Conservation (phyloP, 30 jellyfish, hydroid and myxozoan genomes). For the Pseudorhiza aurosa region DNA sequence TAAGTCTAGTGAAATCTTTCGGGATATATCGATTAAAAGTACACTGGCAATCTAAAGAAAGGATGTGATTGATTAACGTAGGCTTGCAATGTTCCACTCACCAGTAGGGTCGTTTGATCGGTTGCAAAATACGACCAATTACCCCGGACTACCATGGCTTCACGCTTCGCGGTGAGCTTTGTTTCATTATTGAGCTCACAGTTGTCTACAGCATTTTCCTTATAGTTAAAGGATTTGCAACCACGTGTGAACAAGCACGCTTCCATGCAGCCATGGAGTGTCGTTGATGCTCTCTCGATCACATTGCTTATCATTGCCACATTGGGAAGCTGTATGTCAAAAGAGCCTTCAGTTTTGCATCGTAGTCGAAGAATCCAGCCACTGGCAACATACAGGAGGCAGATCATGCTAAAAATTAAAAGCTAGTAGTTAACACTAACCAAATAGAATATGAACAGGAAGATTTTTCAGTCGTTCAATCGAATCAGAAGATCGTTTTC, state of each 20-base stretch:
- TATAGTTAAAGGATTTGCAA: slow-evolving; percentile 13
- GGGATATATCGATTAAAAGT: no score
- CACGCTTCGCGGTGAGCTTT: background rate
- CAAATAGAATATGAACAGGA: no score
- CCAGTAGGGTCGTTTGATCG: background rate
- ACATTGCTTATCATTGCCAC: background rate
- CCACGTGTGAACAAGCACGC: background rate
- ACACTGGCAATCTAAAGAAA: no score
- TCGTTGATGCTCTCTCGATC: background rate
- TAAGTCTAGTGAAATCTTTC: no score
- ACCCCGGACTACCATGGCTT: background rate
- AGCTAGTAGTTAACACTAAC: no score
- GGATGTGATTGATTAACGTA: no score
- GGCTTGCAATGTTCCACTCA: background rate
- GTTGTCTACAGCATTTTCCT: background rate
- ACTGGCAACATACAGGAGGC: background rate
- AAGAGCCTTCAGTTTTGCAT: slow-evolving; percentile 19
- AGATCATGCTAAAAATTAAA: background rate
- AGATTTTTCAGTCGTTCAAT: no score
- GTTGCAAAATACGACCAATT: slow-evolving; percentile 16
- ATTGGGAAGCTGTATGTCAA: background rate
- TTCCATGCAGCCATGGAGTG: background rate
- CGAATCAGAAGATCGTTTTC: no score
- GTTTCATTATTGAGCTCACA: slow-evolving; percentile 10
- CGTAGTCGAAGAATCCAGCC: slow-evolving; percentile 13